These are phyloP conservation scores for Oxyura jamaicensis DNA, from an alignment of 2,113 vertebrate species.

Conservation along the genomic window DNA sequence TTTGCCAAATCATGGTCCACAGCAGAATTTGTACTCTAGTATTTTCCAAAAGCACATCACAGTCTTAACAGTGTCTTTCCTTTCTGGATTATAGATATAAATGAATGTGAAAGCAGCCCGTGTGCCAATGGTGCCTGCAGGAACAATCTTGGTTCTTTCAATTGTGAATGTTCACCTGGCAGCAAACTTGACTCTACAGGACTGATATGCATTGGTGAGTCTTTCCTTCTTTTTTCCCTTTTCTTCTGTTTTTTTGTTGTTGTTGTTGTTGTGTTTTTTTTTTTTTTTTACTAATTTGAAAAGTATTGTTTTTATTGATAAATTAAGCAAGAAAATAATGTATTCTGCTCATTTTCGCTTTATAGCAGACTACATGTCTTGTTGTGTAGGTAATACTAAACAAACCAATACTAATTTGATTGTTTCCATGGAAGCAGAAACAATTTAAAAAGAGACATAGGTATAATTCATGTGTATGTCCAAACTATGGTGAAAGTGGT, in stretches of 20 bases:
- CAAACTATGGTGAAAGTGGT: neutral
- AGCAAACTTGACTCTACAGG: constrained; percentile 84
- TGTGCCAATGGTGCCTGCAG: constrained; percentile 85
- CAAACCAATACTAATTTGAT: neutral
- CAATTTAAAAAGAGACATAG: neutral
- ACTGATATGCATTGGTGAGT: constrained; percentile 84
- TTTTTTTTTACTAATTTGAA: neutral
- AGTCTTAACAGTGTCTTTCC: constrained; percentile 65
- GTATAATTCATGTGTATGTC: neutral
- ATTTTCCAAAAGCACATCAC: constrained; percentile 62
- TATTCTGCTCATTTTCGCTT: neutral
- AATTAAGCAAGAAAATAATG: neutral
- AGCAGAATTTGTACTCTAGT: constrained; percentile 5
- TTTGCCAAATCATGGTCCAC: constrained; percentile 39
- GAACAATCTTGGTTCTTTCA: constrained; percentile 87
- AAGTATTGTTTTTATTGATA: neutral
- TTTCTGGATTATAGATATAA: constrained; percentile 81
- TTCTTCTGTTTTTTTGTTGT: neutral
- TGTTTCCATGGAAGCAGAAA: neutral
- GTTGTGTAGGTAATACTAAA: neutral
- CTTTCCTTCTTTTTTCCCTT: neutral
- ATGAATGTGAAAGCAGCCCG: constrained; percentile 86
- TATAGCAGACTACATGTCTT: neutral
- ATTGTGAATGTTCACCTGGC: constrained; percentile 83
- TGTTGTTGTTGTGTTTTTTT: too few species aligned